phyloP scores from a whole-genome alignment of 2,797 vertebrate species.

The Notamacropus eugenii region DNA sequence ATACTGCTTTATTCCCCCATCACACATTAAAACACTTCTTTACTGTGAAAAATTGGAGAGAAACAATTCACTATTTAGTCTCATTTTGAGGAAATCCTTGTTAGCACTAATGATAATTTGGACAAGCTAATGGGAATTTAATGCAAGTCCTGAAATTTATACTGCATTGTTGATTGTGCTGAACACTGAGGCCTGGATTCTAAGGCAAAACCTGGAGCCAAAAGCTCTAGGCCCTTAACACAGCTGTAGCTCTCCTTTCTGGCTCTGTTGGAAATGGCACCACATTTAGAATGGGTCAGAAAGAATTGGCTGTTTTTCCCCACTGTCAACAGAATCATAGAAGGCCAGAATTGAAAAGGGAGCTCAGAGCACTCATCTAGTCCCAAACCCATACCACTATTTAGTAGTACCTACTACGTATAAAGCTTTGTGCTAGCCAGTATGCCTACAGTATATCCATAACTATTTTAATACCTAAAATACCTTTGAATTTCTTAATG shows the following conservation, averaged over 20 bases:
- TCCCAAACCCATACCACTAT: not conserved
- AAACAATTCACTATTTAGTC: not conserved
- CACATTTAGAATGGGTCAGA: conserved; percentile 20
- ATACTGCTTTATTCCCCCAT: not conserved
- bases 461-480: not conserved
- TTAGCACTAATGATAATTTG: not conserved
- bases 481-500: not conserved
- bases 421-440: not conserved
- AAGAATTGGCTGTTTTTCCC: conserved; percentile 20
- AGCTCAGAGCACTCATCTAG: not conserved
- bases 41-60: not conserved
- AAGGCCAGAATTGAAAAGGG: not conserved
- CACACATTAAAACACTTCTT: not conserved
- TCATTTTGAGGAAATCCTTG: conserved; percentile 12
- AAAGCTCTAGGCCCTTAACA: not conserved
- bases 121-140: not conserved
- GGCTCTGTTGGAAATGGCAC: conserved; percentile 25
- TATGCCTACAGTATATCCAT: not conserved
- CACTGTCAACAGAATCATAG: not conserved
- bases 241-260: conserved; percentile 11
- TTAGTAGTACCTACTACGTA: not conserved
- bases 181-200: not conserved
- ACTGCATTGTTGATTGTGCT: not conserved
- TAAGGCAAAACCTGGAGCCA: conserved; percentile 19
- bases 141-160: not conserved